phyloP scores from a whole-genome alignment of 2,113 vertebrate species.

The Melanostigma gelatinosum region DNA sequence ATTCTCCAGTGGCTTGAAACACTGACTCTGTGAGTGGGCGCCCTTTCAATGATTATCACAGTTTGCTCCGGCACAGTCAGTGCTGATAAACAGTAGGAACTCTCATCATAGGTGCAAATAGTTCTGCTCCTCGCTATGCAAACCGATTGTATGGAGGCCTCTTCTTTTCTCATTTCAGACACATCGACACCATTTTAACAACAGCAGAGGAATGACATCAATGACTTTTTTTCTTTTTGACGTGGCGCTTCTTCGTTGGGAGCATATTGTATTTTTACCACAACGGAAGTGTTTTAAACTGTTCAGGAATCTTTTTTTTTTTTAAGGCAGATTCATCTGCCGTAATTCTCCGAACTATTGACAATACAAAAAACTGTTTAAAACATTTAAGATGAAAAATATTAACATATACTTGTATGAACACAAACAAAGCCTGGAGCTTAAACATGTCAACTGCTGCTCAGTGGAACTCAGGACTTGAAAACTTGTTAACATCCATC shows the following conservation, averaged over 20 bases:
- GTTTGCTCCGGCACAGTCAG: not conserved
- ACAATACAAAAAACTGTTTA: slow-evolving; percentile 39
- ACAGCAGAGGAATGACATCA: slow-evolving; percentile 79
- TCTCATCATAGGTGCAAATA: not conserved
- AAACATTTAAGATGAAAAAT: slow-evolving; percentile 82
- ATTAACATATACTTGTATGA: slow-evolving; percentile 84
- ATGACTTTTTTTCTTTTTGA: slow-evolving; percentile 74
- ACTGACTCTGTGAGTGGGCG: slow-evolving; percentile 59
- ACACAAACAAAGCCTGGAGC: slow-evolving; percentile 88
- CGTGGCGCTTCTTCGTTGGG: slow-evolving; percentile 89
- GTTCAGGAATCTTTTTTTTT: slow-evolving; percentile 47
- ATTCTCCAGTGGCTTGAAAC: slow-evolving; percentile 59
- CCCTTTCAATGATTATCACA: slow-evolving; percentile 10
- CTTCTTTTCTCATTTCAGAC: slow-evolving; percentile 74
- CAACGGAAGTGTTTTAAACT: slow-evolving; percentile 85
- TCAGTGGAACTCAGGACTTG: slow-evolving; percentile 97
- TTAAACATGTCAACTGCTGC: slow-evolving; percentile 96
- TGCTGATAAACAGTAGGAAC: not conserved
- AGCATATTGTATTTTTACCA: slow-evolving; percentile 93
- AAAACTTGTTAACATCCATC: slow-evolving; percentile 69
- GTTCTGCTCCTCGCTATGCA: not conserved
- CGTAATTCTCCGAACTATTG: slow-evolving; percentile 63
- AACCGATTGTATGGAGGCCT: not conserved
- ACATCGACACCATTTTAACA: slow-evolving; percentile 72
- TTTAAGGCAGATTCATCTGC: slow-evolving; percentile 69